These are phyloP conservation scores for Melitaea athalia DNA, from an alignment of 2,888 invertebrate species.

Conservation along the genomic window DNA sequence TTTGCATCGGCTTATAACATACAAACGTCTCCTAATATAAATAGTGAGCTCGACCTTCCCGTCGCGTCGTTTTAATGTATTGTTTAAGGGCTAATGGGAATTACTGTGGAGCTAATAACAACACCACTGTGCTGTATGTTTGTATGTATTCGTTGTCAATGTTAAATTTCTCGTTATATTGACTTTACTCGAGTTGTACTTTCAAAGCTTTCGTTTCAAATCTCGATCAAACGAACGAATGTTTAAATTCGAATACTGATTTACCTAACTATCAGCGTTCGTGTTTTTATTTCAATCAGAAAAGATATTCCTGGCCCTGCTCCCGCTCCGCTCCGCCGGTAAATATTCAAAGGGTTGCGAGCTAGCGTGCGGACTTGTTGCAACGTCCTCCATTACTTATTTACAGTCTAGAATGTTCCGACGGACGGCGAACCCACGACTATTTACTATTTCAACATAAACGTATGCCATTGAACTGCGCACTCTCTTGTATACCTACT, in stretches of 20 bases:
- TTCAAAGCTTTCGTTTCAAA: not conserved
- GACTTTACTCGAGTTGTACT: not conserved
- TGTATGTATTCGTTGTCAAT: not conserved
- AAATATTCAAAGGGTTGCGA: slow-evolving; percentile 14
- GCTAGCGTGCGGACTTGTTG: slow-evolving; percentile 16
- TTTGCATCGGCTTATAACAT: slow-evolving; percentile 1
- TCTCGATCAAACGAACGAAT: not conserved
- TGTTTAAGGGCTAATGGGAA: not conserved
- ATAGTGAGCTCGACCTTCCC: not conserved
- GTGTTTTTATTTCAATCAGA: slow-evolving; percentile 10
- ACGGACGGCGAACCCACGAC: not conserved
- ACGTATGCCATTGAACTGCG: not conserved
- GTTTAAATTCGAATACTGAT: slow-evolving; percentile 6
- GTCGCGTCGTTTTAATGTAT: not conserved
- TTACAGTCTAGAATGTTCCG: slow-evolving; percentile 9
- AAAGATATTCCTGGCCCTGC: not conserved
- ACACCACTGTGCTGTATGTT: not conserved
- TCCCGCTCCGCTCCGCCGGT: not conserved
- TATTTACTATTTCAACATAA: slow-evolving; percentile 1
- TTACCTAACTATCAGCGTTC: slow-evolving; percentile 2
- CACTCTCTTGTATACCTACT: not conserved
- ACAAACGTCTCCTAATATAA: not conserved
- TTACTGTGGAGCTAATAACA: not conserved
- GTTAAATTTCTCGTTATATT: not conserved
- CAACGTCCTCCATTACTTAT: slow-evolving; percentile 18